A percentile compares a stretch with the other conserved stretches of the same genome.
phyloP scores from a whole-genome alignment of 2,797 vertebrate species.

The Tiaroga cobitis region DNA sequence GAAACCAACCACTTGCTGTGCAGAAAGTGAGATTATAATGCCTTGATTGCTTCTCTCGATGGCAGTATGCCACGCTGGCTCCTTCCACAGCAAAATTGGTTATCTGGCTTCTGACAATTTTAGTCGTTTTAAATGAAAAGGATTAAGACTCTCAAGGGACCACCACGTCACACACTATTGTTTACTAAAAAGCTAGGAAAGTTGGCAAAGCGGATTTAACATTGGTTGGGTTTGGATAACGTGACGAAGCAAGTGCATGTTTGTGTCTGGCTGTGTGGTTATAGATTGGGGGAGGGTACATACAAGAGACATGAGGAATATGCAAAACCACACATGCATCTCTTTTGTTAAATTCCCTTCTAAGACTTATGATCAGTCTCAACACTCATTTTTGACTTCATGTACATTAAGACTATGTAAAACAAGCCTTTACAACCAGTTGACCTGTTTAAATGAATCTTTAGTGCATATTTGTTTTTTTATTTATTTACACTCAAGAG shows the following conservation, averaged over 20 bases:
- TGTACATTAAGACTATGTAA: background rate
- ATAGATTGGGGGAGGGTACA: conserved; percentile 36
- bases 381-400: background rate
- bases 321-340: conserved; percentile 57
- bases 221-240: background rate
- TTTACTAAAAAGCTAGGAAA: conserved; percentile 36
- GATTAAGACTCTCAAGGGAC: conserved; percentile 21
- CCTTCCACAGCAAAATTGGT: background rate
- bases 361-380: background rate
- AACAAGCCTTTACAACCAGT: background rate
- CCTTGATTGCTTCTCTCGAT: conserved; percentile 16
- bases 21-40: conserved; percentile 6
- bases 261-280: conserved; percentile 28
- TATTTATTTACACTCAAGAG: too few relatives aligned
- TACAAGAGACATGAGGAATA: conserved; percentile 25
- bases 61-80: conserved; percentile 34
- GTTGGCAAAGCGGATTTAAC: conserved; percentile 32
- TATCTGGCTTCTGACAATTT: conserved; percentile 26
- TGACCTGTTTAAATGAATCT: background rate
- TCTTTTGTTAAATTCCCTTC: conserved; percentile 59
- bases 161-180: background rate
- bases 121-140: conserved; percentile 44
- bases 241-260: background rate
- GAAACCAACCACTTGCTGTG: conserved; percentile 28
- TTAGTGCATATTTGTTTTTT: background rate